Conservation (phyloP, 2,797 vertebrate genomes). For the Orientallactaga sibirica region DNA sequence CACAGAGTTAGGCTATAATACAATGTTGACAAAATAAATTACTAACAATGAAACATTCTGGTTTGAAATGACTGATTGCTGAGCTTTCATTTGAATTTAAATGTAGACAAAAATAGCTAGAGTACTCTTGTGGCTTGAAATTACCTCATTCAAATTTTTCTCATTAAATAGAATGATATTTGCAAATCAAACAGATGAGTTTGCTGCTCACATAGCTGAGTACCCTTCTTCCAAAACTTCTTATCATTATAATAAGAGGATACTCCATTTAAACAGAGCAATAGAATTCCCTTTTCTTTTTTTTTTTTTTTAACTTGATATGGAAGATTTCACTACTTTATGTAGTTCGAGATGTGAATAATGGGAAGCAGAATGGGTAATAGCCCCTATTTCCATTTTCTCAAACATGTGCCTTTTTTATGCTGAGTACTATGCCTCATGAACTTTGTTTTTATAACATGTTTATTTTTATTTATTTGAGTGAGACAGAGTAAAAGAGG, state of each 20-base stretch:
- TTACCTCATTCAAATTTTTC: constrained; percentile 66
- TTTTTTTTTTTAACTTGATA: constrained; percentile 50
- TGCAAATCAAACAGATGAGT: constrained; percentile 65
- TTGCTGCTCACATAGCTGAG: constrained; percentile 30
- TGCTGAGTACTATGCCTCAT: not conserved
- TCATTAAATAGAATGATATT: constrained; percentile 64
- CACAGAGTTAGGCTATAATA: constrained; percentile 27
- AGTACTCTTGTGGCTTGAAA: constrained; percentile 63
- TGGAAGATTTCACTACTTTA: constrained; percentile 31
- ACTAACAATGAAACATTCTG: constrained; percentile 51
- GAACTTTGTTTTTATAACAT: not conserved
- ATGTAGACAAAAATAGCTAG: constrained; percentile 67
- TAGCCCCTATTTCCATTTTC: not conserved
- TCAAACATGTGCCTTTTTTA: not conserved
- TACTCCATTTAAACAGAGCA: constrained; percentile 57
- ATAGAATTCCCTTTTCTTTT: not conserved
- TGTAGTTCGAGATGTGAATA: constrained; percentile 1
- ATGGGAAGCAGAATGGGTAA: not conserved
- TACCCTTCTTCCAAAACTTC: constrained; percentile 55
- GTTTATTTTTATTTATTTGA: not conserved
- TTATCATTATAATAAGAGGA: constrained; percentile 30
- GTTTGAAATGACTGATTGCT: constrained; percentile 55
- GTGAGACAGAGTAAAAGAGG: not conserved
- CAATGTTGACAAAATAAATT: constrained; percentile 74
- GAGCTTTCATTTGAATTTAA: constrained; percentile 56